These are phyloP conservation scores for Calameuta idolon DNA, from an alignment of 2,888 invertebrate genomes.

Conservation along the genomic window DNA sequence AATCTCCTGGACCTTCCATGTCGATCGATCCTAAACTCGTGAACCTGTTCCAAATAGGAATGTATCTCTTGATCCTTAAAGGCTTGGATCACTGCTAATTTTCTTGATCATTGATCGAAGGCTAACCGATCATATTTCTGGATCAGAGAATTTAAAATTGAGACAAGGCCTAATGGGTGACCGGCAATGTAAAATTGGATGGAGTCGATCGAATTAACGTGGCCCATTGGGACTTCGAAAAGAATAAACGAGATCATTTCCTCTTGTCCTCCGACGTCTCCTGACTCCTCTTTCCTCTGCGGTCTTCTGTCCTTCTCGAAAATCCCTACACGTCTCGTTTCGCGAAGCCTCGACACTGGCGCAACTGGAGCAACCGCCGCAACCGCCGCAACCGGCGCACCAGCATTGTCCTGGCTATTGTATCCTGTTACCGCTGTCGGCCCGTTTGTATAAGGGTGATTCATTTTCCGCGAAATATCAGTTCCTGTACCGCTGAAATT, in stretches of 20 bases:
- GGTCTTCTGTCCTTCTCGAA: background rate
- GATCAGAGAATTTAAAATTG: too few relatives aligned
- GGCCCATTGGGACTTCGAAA: background rate
- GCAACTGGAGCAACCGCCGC: conserved; percentile 4
- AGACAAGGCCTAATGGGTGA: too few relatives aligned
- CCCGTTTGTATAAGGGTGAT: conserved; percentile 59
- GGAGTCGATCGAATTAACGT: background rate
- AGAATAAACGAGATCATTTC: background rate
- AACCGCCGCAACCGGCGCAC: conserved; percentile 16
- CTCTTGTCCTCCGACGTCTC: conserved; percentile 9
- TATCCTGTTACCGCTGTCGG: conserved; percentile 59
- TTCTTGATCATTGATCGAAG: background rate
- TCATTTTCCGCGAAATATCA: conserved; percentile 65
- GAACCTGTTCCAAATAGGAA: too few relatives aligned
- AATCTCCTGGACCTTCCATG: too few relatives aligned
- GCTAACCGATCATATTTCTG: background rate
- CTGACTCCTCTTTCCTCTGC: conserved; percentile 22
- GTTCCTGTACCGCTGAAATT: conserved; percentile 59
- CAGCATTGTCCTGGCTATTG: conserved; percentile 61
- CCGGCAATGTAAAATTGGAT: background rate
- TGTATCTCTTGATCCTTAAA: too few relatives aligned
- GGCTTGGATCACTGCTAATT: background rate
- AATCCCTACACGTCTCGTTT: background rate
- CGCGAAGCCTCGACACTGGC: conserved; percentile 32
- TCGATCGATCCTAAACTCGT: too few relatives aligned